Base-by-base conservation (phyloP, 2,797 vertebrate species). In the Sebastolobus alascanus region DNA sequence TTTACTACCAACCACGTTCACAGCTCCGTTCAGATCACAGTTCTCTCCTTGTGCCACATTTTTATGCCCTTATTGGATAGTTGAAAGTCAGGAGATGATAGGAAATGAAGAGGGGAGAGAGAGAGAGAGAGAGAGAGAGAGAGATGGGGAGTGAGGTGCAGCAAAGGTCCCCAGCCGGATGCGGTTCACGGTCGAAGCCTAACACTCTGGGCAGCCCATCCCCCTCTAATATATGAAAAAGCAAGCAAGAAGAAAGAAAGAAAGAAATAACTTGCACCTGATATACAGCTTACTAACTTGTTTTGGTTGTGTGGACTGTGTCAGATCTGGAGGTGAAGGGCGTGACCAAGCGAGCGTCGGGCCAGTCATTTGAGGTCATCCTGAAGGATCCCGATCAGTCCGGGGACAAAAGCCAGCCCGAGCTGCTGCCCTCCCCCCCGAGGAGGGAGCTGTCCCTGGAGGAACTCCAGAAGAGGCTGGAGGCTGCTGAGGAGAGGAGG, bases 291-390 rank as follows among this genome's bases (percentile, higher is more conserved):
- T 1, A 20, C 35, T 66, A 46, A 56, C 54, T 59, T 68, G 4
- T 73, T 20, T 60, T 59, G 31, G 22, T 18, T 50, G 16, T 50
- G 16, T 50, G 46, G 18, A 50, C 46, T 58, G 16, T 8, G 64
- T 68, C 93, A 98, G 97, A 97, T 75, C 96, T 98, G 96, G 96
- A 98, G 84, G 97, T 98, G 82, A 98, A 98, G 90, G 94, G 96
- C 70, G 90, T 97, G 92, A 96, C 97, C 92, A 97, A 98, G 90
- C 95, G 96, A 82, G 94, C 96, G 16, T 97, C 97, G 3, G 97
- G 97, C 63, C 97, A 98, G 93, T 96, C 97, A 35, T 98, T 98
- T 0, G 97, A 98, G 87, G 96, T 98, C 86, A 97, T 98, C 80
- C 92, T 98, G 88, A 98, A 97, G 93, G 96, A 79, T 27, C 29